phyloP scores from a whole-genome alignment of 1,140 invertebrate genomes.

The Formica selysi region DNA sequence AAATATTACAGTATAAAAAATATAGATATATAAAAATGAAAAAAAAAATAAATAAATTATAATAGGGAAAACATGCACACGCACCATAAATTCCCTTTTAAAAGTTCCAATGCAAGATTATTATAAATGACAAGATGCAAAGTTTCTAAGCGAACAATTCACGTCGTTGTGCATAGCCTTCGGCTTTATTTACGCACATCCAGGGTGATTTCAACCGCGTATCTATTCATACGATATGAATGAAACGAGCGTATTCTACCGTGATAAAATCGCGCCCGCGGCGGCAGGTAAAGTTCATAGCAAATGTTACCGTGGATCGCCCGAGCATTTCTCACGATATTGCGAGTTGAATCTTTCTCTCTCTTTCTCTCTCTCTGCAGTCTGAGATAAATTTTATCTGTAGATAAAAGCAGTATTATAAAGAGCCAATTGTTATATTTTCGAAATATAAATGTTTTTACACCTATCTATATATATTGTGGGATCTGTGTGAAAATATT shows the following conservation, averaged over 20 bases:
- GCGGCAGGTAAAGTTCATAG: conserved; percentile 59
- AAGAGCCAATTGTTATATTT: conserved; percentile 17
- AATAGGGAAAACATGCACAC: background rate
- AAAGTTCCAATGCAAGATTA: conserved; percentile 18
- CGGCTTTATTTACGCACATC: conserved; percentile 51
- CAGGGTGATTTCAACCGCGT: conserved; percentile 39
- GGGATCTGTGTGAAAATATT: no score
- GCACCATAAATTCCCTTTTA: background rate
- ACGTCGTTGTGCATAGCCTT: conserved; percentile 18
- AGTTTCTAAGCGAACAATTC: conserved; percentile 4
- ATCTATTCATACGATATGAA: conserved; percentile 54
- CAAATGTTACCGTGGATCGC: conserved; percentile 52
- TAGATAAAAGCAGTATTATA: conserved; percentile 34
- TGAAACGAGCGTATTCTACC: conserved; percentile 46
- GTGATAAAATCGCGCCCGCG: conserved; percentile 60
- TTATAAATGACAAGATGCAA: conserved; percentile 26
- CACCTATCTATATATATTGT: background rate
- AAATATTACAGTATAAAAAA: background rate
- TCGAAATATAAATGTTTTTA: background rate
- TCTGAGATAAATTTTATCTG: conserved; percentile 23
- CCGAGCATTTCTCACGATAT: conserved; percentile 48
- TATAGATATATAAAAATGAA: background rate
- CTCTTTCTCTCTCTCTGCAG: background rate
- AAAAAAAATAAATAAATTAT: background rate
- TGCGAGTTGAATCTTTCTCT: conserved; percentile 14